phyloP scores from a whole-genome alignment of 1,140 invertebrate species.

The Leptinotarsa lineolata region DNA sequence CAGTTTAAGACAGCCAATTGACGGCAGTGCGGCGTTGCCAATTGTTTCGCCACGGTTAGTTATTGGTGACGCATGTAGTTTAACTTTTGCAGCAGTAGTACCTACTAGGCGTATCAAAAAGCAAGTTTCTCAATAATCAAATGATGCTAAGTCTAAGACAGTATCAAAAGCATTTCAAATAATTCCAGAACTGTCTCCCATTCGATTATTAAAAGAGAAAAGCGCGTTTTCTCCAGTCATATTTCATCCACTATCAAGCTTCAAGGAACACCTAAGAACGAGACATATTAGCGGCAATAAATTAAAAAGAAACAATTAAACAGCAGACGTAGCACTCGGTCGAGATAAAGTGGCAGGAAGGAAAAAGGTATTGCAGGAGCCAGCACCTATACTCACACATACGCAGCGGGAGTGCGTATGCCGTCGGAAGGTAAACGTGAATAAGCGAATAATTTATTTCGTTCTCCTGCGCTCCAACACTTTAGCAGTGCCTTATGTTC shows the following conservation, averaged over 20 bases:
- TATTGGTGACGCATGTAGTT: too few relatives aligned
- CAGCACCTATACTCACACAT: slow-evolving; percentile 7
- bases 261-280: background rate
- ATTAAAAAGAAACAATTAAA: slow-evolving; percentile 36
- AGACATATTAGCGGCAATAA: slow-evolving; percentile 4
- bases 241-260: background rate
- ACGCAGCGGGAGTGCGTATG: slow-evolving; percentile 18
- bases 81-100: too few relatives aligned
- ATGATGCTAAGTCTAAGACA: too few relatives aligned
- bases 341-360: slow-evolving; percentile 24
- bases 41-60: too few relatives aligned
- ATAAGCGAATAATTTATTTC: slow-evolving; percentile 6
- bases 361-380: slow-evolving; percentile 20
- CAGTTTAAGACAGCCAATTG: too few relatives aligned
- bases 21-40: too few relatives aligned
- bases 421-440: background rate
- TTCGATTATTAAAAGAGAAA: background rate
- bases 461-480: slow-evolving; percentile 4
- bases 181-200: too few relatives aligned
- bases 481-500: background rate
- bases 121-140: too few relatives aligned
- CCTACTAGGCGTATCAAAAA: too few relatives aligned
- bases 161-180: too few relatives aligned
- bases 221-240: background rate
- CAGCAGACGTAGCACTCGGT: slow-evolving; percentile 36